Evolutionary conservation across 2,113 vertebrate species (phyloP).

Genomic region (Petromus typicus): DNA sequence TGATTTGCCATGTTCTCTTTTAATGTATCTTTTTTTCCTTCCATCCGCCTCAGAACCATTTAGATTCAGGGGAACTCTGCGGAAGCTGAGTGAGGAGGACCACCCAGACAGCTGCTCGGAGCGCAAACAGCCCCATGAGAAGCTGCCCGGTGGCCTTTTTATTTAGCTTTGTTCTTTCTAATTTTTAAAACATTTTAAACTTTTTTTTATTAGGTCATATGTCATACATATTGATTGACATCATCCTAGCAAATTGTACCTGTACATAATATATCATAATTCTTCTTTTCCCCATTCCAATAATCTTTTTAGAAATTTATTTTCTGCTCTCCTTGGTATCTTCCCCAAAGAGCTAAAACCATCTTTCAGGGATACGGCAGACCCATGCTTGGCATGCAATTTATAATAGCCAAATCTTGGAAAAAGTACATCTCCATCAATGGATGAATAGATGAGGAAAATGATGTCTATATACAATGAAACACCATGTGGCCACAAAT

Average conservation of each 20-base stretch:
- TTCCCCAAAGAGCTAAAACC: neutral
- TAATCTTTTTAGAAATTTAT: slow-evolving; percentile 42
- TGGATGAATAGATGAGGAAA: neutral
- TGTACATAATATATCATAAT: neutral
- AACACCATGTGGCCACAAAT: neutral
- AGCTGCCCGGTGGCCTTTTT: neutral
- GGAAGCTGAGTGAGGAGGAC: neutral
- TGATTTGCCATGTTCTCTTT: neutral
- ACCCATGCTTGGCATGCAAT: neutral
- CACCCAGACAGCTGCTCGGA: neutral
- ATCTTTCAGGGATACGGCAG: neutral
- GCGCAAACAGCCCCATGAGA: neutral
- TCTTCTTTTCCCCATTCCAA: neutral
- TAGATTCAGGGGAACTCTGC: neutral
- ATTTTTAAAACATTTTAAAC: neutral
- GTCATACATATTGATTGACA: neutral
- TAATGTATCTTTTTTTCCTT: neutral
- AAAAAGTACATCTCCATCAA: neutral
- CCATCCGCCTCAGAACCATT: neutral
- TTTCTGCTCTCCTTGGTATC: neutral
- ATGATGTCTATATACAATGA: neutral
- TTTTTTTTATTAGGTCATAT: neutral
- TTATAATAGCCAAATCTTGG: neutral
- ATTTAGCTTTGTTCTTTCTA: neutral
- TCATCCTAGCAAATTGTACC: neutral